Percentiles rank a stretch among this genome's conserved stretches.
Evolutionary conservation across 2,888 invertebrate genomes (phyloP).

Genomic region (Agrochola lychnidis): DNA sequence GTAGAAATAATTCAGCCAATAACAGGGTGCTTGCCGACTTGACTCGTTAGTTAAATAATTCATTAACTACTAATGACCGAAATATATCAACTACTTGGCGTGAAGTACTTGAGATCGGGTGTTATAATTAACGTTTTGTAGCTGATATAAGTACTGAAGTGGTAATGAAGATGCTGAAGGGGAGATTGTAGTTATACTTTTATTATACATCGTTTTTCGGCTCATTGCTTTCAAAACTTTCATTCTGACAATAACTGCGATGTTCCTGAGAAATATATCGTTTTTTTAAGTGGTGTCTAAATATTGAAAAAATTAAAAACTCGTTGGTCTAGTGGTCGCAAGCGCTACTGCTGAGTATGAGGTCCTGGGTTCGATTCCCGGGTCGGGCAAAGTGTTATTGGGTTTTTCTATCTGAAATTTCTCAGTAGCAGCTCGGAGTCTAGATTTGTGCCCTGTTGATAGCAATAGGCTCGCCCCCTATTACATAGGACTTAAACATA

Average conservation of each 20-base stretch:
- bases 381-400: too few species aligned
- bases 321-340: too few species aligned
- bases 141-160: conserved; percentile 50
- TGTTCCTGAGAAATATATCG: too few species aligned
- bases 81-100: conserved; percentile 78
- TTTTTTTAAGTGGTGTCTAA: background rate
- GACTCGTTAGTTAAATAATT: conserved; percentile 88
- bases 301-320: too few species aligned
- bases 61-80: conserved; percentile 87
- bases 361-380: too few species aligned
- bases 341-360: too few species aligned
- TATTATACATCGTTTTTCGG: background rate
- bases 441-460: too few species aligned
- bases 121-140: conserved; percentile 57
- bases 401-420: too few species aligned
- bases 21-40: conserved; percentile 79
- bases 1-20: conserved; percentile 89
- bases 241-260: background rate
- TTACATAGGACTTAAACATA: too few species aligned
- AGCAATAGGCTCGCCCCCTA: too few species aligned
- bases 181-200: conserved; percentile 19
- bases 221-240: background rate
- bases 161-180: conserved; percentile 38
- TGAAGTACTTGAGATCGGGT: conserved; percentile 61
- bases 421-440: too few species aligned